Evolutionary conservation across 2,888 invertebrate genomes (phyloP), one percentile per base, ranked within the genome.

Genomic region (Melanchra persicariae): DNA sequence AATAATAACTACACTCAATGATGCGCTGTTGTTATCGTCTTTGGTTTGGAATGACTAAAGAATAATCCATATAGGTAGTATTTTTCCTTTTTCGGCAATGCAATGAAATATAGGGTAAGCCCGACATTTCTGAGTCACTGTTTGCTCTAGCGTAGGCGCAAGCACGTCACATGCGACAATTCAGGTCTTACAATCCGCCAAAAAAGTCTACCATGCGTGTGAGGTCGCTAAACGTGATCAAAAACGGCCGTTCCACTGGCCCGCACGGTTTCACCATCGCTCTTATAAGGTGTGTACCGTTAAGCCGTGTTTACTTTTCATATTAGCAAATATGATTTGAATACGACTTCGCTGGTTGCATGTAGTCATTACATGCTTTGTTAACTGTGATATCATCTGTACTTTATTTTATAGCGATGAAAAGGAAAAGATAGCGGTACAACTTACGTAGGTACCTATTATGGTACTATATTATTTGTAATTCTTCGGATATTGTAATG

Each of bases 241-340:
- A 83, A 79, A 81, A 89, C 83, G 89, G 88, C 68, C 83, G 83
- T 83, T 85, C 87, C 82, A 90, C 88, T 91, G 87, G 83, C 89
- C 87, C 85, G 76, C 85, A 88, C 79, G 85, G 88, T 91, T 90
- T 92, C 92, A 90, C 90, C 81, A 83, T 69, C 73, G 66, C 80
- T 76, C 87, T 79, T 85, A 64, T 89, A 90, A 84, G 86, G 91
- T 74, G 65, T 67, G 81, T 82, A 89, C 91, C 91, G 91, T 91
- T 91, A 91, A 86, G 82, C 67, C 61, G 45, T 74, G 85, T 88
- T 87, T 87, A 83, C 87, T 84, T 87, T 87, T 87, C 78, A 83
- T 84, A 86, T 88, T 84, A 85, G 85, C 82, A 79, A 87, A 85
- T 83, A 77, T 71, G 62, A 84, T 84, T 83, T 85, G 79, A 85